Evolutionary conservation across 2,113 vertebrate species (phyloP), one percentile per base, ranked within the genome.

Genomic region (Guaruba guarouba): DNA sequence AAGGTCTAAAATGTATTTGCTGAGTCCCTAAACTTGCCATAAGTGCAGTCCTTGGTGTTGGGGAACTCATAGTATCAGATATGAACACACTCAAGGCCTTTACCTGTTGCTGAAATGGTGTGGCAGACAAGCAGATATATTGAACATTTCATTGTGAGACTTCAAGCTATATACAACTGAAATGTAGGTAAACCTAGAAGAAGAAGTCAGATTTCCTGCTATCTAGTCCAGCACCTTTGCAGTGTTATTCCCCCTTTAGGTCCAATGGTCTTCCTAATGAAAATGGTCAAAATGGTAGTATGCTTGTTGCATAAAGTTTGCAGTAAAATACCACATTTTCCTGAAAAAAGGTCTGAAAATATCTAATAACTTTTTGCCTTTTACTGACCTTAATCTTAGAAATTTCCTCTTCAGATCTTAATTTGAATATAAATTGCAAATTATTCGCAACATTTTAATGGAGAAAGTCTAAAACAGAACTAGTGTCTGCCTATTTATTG

Each of bases 381-480:
- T 93, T 29, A 13, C 23, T 82, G 69, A 86, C 61, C 66, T 79
- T 88, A 64, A 86, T 69, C 35, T 78, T 67, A 68, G 74, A 92
- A 74, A 82, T 93, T 78, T 92, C 48, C 52, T 92, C 48, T 75
- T 84, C 48, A 55, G 13, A 52, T 51, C 18, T 57, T 64, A 86
- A 86, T 95, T 90, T 94, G 76, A 94, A 86, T 84, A 90, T 62
- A 94, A 92, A 79, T 89, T 75, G 73, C 57, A 90, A 92, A 78
- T 62, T 17, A 84, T 79, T 96, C 93, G 82, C 33, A 57, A 57
- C 13, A 66, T 90, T 78, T 81, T 57, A 44, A 46, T 33, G 13
- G 69, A 86, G 92, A 92, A 82, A 57, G 8, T 70, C 69, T 43
- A 62, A 86, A 86, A n/a, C 13, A 68, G 44, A 79, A 52, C 66